These are phyloP conservation scores for Rhyacophila evoluta DNA, from an alignment of 2,888 invertebrate species.

Conservation along the genomic window DNA sequence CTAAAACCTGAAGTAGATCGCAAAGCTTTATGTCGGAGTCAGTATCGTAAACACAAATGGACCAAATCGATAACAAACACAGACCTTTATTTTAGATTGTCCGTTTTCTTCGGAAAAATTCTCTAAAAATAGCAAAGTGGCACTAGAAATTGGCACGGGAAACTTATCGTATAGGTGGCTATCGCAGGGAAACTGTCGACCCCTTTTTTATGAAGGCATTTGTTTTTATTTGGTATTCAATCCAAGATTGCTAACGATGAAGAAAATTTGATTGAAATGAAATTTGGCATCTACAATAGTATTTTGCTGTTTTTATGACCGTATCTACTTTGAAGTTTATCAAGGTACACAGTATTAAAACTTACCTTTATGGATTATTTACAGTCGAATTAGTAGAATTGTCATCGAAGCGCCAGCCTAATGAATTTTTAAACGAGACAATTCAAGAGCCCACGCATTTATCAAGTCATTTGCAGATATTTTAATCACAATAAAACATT, in stretches of 20 bases:
- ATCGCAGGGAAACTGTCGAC: background rate
- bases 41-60: constrained; percentile 31
- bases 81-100: constrained; percentile 23
- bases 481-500: too few relatives aligned
- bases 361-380: too few relatives aligned
- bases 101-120: background rate
- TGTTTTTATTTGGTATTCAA: background rate
- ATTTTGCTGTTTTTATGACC: too few relatives aligned
- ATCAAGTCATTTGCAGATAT: too few relatives aligned
- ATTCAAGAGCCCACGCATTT: too few relatives aligned
- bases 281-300: too few relatives aligned
- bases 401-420: too few relatives aligned
- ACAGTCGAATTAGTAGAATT: too few relatives aligned
- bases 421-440: too few relatives aligned
- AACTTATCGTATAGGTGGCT: background rate
- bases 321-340: too few relatives aligned
- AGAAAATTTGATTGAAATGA: constrained; percentile 8
- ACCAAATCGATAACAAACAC: constrained; percentile 11
- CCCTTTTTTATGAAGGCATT: constrained; percentile 10
- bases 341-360: too few relatives aligned
- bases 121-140: background rate
- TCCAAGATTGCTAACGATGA: constrained; percentile 1
- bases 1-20: background rate
- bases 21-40: background rate
- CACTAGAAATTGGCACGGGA: background rate